Evolutionary conservation across 1,140 invertebrate genomes (phyloP), one percentile per base, ranked within the genome.

Genomic region (Hetaerina americana): DNA sequence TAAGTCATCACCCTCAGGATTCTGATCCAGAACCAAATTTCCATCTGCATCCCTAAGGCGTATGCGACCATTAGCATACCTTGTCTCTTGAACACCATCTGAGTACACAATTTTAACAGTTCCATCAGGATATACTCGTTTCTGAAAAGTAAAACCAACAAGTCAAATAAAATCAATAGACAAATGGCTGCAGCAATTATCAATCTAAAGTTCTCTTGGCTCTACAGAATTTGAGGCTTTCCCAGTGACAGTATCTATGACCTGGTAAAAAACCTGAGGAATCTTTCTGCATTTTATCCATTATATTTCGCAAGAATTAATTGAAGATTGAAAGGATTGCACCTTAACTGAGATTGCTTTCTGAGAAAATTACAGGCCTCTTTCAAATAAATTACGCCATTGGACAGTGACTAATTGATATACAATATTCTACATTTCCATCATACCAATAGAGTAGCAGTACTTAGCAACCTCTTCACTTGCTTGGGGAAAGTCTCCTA

Each of bases 41-140:
- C 94, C 94, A 79, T 91, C 84, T 78, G 88, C 89, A 79, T 97
- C 92, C 82, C 95, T 96, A 5, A 95, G 83, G 66, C 95, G 84
- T 40, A 96, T 82, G 70, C 95, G 84, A 0, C 95, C 95, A 78
- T 89, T 94, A 0, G 91, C 86, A 80, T 96, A 97, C 68, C 91
- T 84, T 0, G 95, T 97, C 83, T 97, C 94, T 74, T 91, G 88
- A 1, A 88, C 87, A 25, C 95, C 95, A 82, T 97, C 92, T 0
- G 87, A 84, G 83, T 94, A 96, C 12, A 97, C 82, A 40, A 92
- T 85, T 81, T 97, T 97, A 0, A 93, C 86, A 1, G 94, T 96
- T 10, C 95, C 95, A 85, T 98, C 93, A 1, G 93, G 93, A 83
- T 93, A 98, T 81, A 96, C 92, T 40, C 94, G 83, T 79, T 90